These are phyloP conservation scores for Dryobates pubescens DNA, from an alignment of 2,797 vertebrate genomes.

Conservation along the genomic window DNA sequence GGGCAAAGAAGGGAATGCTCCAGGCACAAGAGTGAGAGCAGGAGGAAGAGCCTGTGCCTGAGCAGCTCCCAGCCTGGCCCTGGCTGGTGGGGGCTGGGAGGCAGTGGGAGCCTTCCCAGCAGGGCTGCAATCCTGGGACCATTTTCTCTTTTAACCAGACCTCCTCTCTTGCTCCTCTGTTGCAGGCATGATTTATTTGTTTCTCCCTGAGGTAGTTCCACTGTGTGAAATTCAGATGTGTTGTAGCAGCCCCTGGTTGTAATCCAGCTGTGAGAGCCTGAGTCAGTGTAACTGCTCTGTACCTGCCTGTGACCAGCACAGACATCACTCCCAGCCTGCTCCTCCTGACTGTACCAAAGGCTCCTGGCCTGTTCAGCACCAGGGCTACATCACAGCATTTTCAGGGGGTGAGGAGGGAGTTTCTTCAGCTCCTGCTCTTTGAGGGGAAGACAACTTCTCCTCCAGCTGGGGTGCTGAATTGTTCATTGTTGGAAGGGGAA, in stretches of 20 bases:
- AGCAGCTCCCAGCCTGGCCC: neutral
- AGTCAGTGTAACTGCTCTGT: conserved; percentile 46
- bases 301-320: conserved; percentile 55
- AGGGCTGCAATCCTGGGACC: conserved; percentile 7
- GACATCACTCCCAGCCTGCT: neutral
- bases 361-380: neutral
- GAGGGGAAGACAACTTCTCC: neutral
- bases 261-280: conserved; percentile 35
- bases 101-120: conserved; percentile 7
- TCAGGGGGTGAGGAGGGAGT: accelerated
- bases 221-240: conserved; percentile 56
- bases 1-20: neutral
- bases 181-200: neutral
- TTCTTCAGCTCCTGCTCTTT: neutral
- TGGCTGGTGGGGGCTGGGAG: neutral
- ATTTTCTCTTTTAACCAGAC: neutral
- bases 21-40: conserved; percentile 31
- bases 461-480: neutral
- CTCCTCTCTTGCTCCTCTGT: conserved; percentile 48
- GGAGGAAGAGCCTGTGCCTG: neutral
- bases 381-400: neutral
- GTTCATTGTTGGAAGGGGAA: neutral
- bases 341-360: neutral
- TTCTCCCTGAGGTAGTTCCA: conserved; percentile 50
- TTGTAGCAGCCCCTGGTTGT: conserved; percentile 47